phyloP scores from a whole-genome alignment of 30 jellyfish, hydroid and myxozoan species.

The Pelagia noctiluca region DNA sequence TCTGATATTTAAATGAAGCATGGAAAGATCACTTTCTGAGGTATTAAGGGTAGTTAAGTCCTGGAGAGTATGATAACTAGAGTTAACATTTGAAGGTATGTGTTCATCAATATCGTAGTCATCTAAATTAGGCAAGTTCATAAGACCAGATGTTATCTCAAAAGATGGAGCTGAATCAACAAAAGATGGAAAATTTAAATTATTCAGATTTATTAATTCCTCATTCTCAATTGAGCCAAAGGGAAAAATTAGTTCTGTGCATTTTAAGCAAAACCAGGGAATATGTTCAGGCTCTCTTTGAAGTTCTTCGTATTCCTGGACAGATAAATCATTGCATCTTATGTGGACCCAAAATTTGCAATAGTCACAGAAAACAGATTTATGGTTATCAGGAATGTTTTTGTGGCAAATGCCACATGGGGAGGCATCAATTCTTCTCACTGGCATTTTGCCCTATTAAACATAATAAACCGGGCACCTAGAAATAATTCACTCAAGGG shows the following conservation, averaged over 20 bases:
- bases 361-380: slow-evolving; percentile 25
- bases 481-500: slow-evolving; percentile 6
- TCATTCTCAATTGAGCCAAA: slow-evolving; percentile 45
- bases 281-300: slow-evolving; percentile 39
- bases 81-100: slow-evolving; percentile 38
- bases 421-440: slow-evolving; percentile 27
- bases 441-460: slow-evolving; percentile 22
- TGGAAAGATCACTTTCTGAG: slow-evolving; percentile 37
- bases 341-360: slow-evolving; percentile 37
- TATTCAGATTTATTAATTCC: slow-evolving; percentile 14
- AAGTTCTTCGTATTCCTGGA: slow-evolving; percentile 35
- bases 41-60: slow-evolving; percentile 42
- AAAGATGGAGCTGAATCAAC: slow-evolving; percentile 44
- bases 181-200: slow-evolving; percentile 46
- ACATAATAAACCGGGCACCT: slow-evolving; percentile 13
- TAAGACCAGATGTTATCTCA: slow-evolving; percentile 22
- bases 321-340: slow-evolving; percentile 42
- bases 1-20: slow-evolving; percentile 49
- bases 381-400: slow-evolving; percentile 36
- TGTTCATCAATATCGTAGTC: slow-evolving; percentile 56
- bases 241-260: slow-evolving; percentile 31
- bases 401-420: slow-evolving; percentile 68
- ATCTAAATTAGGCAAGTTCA: slow-evolving; percentile 31
- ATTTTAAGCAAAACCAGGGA: slow-evolving; percentile 48
- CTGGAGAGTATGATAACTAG: slow-evolving; percentile 44